Percentiles rank a stretch among this genome's conserved stretches.
These are phyloP conservation scores for Rhyzopertha dominica DNA, from an alignment of 1,140 invertebrate genomes.

Conservation along the genomic window DNA sequence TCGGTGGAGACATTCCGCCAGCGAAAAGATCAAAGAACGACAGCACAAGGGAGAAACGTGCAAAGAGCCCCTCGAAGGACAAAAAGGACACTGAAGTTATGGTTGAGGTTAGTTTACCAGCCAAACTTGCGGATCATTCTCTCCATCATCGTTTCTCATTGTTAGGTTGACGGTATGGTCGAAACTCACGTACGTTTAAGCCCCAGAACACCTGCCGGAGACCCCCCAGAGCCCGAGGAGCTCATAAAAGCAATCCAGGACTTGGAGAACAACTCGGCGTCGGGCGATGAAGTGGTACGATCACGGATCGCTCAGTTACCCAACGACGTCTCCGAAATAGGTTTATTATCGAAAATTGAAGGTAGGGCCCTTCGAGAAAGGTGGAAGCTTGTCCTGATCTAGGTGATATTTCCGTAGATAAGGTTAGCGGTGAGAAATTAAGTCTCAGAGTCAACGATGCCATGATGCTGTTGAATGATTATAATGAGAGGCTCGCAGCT, in stretches of 20 bases:
- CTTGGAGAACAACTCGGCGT: constrained; percentile 78
- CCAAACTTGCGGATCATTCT: not conserved
- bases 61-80: constrained; percentile 27
- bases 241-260: constrained; percentile 78
- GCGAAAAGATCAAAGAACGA: constrained; percentile 47
- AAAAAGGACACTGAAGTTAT: constrained; percentile 49
- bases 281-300: constrained; percentile 85
- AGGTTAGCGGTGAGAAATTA: constrained; percentile 65
- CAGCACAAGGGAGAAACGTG: constrained; percentile 33
- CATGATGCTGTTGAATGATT: constrained; percentile 76
- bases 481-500: constrained; percentile 76
- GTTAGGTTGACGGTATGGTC: constrained; percentile 56
- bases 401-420: constrained; percentile 53
- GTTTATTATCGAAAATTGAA: constrained; percentile 75
- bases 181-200: constrained; percentile 70
- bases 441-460: constrained; percentile 80
- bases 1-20: constrained; percentile 45
- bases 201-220: constrained; percentile 70
- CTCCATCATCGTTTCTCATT: not conserved
- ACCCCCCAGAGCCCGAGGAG: constrained; percentile 85
- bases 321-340: constrained; percentile 89
- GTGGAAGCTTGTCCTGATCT: too few relatives aligned
- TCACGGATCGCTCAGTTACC: constrained; percentile 91
- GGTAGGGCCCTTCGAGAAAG: constrained; percentile 55
- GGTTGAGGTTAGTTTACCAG: constrained; percentile 27